Evolutionary conservation across 2,888 invertebrate genomes (phyloP).

Genomic region (Drosophila fulvimacula): DNA sequence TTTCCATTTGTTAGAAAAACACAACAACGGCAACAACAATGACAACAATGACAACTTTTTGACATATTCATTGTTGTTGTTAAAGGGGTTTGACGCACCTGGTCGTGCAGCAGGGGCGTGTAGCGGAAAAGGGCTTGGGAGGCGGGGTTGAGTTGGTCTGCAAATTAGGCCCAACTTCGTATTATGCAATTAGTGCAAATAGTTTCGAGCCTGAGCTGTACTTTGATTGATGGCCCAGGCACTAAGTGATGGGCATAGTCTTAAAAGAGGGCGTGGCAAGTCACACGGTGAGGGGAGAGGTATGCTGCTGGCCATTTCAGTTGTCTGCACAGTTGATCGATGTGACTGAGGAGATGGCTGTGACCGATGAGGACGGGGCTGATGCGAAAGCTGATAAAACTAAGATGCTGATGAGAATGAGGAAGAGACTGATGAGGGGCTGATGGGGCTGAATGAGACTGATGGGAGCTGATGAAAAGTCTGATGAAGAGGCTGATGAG

Average conservation of each 20-base stretch:
- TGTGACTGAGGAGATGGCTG: constrained; percentile 19
- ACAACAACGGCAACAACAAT: constrained; percentile 11
- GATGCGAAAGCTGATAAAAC: not conserved
- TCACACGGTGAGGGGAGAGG: not conserved
- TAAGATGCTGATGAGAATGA: no score
- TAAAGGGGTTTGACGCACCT: constrained; percentile 49
- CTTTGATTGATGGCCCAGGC: constrained; percentile 69
- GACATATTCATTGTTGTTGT: constrained; percentile 46
- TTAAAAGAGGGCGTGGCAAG: not conserved
- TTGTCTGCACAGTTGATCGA: constrained; percentile 33
- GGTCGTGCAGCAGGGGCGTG: not conserved
- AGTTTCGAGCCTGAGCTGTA: constrained; percentile 43
- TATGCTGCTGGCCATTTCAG: not conserved
- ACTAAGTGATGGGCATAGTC: constrained; percentile 5
- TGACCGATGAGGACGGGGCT: not conserved
- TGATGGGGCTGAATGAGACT: not conserved
- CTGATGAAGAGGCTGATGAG: not conserved
- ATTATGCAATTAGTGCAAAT: constrained; percentile 69
- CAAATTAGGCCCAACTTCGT: constrained; percentile 62
- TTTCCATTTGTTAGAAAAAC: constrained; percentile 62
- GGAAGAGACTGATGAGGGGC: not conserved
- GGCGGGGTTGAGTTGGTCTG: not conserved
- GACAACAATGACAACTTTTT: constrained; percentile 6
- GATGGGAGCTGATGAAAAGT: not conserved
- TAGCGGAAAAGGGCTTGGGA: not conserved